A percentile compares a stretch with the other conserved stretches of the same genome.
These are phyloP conservation scores for Henricia sp. DNA, from an alignment of 53 echinoderm and acorn worm species.

Conservation along the genomic window DNA sequence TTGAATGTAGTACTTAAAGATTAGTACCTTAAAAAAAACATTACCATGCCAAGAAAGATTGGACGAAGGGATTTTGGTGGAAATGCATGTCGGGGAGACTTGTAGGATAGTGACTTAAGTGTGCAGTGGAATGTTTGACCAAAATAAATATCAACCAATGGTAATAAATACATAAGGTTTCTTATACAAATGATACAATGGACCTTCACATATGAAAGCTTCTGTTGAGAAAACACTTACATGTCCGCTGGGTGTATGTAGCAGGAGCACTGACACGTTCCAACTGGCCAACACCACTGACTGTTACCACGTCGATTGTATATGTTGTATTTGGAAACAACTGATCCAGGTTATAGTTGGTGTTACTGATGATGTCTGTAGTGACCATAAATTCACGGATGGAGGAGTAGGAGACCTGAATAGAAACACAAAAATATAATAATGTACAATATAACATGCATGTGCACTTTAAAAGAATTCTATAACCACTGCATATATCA, in stretches of 20 bases:
- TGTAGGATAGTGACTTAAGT: too few species aligned
- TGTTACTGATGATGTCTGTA: conserved; percentile 15
- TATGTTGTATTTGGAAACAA: conserved; percentile 36
- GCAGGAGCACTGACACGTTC: conserved; percentile 4
- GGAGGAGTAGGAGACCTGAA: conserved; percentile 12
- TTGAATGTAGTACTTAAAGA: too few species aligned
- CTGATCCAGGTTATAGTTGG: conserved; percentile 6
- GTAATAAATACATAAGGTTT: too few species aligned
- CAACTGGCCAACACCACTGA: conserved; percentile 44
- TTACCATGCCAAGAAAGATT: too few species aligned
- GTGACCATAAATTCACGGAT: background rate
- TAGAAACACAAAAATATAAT: background rate
- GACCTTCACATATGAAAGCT: too few species aligned
- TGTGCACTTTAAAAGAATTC: background rate
- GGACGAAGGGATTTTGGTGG: too few species aligned
- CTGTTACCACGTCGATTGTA: conserved; percentile 44
- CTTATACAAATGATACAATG: too few species aligned
- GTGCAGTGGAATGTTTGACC: background rate
- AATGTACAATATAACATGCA: background rate
- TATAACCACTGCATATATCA: too few species aligned
- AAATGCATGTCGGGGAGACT: too few species aligned
- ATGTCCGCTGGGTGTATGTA: conserved; percentile 39
- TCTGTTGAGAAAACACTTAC: too few species aligned
- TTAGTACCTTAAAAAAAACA: too few species aligned
- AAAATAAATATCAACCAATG: background rate